Percentiles rank a stretch among this genome's conserved stretches.
Conservation (phyloP, 2,797 vertebrate species). For the Stomatorhinus walkeri region DNA sequence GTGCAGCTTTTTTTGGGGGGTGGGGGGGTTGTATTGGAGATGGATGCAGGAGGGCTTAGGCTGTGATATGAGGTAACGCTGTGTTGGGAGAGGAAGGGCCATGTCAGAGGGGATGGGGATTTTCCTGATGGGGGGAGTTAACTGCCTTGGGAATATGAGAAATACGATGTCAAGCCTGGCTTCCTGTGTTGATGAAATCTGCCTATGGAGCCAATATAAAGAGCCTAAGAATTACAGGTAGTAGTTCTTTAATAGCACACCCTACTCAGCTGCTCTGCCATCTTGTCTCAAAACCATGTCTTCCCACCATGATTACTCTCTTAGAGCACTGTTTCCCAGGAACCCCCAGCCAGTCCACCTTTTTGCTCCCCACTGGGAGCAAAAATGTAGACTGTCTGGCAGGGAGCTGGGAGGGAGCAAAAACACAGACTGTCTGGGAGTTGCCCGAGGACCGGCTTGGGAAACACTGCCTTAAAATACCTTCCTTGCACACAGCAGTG, state of each 20-base stretch:
- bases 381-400: neutral
- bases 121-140: neutral
- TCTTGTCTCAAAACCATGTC: neutral
- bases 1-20: neutral
- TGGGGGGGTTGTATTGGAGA: neutral
- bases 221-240: neutral
- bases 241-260: neutral
- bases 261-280: neutral
- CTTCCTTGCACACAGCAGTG: neutral
- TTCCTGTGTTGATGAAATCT: neutral
- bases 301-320: neutral
- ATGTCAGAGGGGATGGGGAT: neutral
- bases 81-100: neutral
- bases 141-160: neutral
- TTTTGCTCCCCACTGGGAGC: neutral
- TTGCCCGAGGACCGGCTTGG: neutral
- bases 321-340: neutral
- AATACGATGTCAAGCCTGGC: neutral
- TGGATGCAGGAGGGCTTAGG: neutral
- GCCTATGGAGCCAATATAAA: neutral
- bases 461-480: neutral
- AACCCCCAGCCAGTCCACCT: neutral
- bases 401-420: neutral
- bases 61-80: neutral
- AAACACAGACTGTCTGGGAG: neutral